These are phyloP conservation scores for Drosophila watanabei DNA, from an alignment of 1,140 invertebrate genomes.

Conservation along the genomic window DNA sequence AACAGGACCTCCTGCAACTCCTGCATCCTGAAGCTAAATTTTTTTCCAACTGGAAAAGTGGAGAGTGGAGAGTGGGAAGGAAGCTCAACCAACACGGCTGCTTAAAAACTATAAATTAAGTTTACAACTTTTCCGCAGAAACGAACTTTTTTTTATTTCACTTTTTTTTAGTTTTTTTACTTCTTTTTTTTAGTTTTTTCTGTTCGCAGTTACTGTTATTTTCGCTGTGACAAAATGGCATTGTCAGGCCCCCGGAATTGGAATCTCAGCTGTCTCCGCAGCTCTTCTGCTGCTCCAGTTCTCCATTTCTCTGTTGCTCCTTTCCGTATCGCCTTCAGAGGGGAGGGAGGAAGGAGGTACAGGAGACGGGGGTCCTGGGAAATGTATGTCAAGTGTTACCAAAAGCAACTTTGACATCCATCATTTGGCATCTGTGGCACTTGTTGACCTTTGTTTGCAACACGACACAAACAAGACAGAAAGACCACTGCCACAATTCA, in stretches of 20 bases:
- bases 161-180: constrained; percentile 1
- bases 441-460: constrained; percentile 69
- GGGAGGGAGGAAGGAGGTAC: background rate
- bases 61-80: too few relatives aligned
- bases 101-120: constrained; percentile 84
- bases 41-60: constrained; percentile 72
- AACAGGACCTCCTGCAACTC: background rate
- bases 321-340: background rate
- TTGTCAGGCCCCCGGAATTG: constrained; percentile 45
- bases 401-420: constrained; percentile 75
- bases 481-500: background rate
- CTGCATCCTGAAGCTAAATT: constrained; percentile 53
- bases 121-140: constrained; percentile 81
- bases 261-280: constrained; percentile 30
- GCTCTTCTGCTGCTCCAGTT: constrained; percentile 15
- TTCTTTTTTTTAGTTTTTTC: constrained; percentile 23
- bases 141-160: constrained; percentile 51
- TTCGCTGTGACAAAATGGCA: constrained; percentile 77
- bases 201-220: constrained; percentile 54
- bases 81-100: constrained; percentile 52
- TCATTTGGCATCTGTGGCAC: constrained; percentile 72
- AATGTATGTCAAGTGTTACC: constrained; percentile 69
- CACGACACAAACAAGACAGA: constrained; percentile 34
- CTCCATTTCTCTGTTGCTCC: background rate
- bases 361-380: constrained; percentile 11